Evolutionary conservation across 2,797 vertebrate species (phyloP).

Genomic region (Cyclura pinguis): DNA sequence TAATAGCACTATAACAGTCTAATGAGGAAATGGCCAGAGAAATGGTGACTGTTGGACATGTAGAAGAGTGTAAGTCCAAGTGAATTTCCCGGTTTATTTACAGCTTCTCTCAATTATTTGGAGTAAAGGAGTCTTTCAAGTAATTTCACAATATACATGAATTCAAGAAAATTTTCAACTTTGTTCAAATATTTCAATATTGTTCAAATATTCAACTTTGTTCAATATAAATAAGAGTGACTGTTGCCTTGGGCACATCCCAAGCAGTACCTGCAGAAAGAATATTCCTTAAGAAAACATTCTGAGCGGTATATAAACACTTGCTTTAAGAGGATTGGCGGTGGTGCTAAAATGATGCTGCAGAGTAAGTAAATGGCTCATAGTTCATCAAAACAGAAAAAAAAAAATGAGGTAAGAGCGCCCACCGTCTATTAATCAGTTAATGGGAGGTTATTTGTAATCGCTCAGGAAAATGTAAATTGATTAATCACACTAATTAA

Average conservation of each 20-base stretch:
- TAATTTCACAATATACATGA: neutral
- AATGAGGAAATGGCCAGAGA: neutral
- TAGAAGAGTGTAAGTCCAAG: neutral
- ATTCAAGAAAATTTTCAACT: neutral
- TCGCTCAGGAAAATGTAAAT: constrained; percentile 18
- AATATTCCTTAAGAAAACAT: neutral
- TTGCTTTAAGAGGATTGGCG: neutral
- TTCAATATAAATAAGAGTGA: neutral
- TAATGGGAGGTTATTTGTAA: constrained; percentile 29
- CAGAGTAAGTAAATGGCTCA: constrained; percentile 6
- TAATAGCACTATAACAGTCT: no score
- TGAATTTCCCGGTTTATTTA: neutral
- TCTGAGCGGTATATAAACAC: neutral
- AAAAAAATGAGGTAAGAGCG: neutral
- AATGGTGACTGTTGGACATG: neutral
- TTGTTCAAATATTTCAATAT: neutral
- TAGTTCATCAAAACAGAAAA: neutral
- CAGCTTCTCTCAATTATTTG: no score
- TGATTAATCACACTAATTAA: constrained; percentile 42
- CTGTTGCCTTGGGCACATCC: neutral
- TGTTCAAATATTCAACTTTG: neutral
- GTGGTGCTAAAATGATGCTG: neutral
- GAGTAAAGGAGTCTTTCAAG: neutral
- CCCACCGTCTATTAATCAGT: constrained; percentile 20
- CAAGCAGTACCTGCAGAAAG: neutral